Evolutionary conservation across 2,113 vertebrate species (phyloP), one percentile per base, ranked within the genome.

Genomic region (Lycocorax pyrrhopterus): DNA sequence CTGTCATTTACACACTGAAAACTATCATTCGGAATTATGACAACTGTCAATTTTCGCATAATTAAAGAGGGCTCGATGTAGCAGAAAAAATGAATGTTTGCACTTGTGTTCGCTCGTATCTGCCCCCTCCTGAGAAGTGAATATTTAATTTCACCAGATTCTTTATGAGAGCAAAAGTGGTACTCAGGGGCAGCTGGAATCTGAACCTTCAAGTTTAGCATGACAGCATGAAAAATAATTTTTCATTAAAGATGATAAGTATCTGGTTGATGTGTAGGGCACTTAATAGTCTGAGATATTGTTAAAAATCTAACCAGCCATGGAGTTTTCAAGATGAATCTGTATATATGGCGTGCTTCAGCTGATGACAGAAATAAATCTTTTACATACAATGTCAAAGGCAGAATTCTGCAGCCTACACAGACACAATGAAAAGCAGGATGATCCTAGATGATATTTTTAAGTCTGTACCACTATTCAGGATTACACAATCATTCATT

Each of bases 371-470:
- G 94, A 98, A 97, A 97, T 97, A 97, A 52, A 92, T 95, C 90
- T 94, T 93, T 96, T 93, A 94, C 96, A 97, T 97, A 97, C 96
- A 86, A 96, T 59, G 72, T 94, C 96, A 91, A 93, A 95, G 94
- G 93, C 95, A 97, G 96, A 93, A 72, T 94, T 97, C 96, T 63
- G 58, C 97, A 97, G 96, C 98, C 98, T 96, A 98, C 97, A 96
- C 97, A 97, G 96, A 94, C 96, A 97, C 96, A 98, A 97, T 98
- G 97, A 96, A 98, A 97, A 97, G 96, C 94, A 97, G 94, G 87
- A 96, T 97, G 96, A 97, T 97, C 95, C 89, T 87, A 88, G 96
- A 95, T 95, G 97, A 78, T 96, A 97, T 97, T 98, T 97, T 97
- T 96, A 98, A 97, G 96, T 90, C 93, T 96, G 75, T 92, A 91